Evolutionary conservation across 2,797 vertebrate species (phyloP).

Genomic region (Notolepis coatsorum): DNA sequence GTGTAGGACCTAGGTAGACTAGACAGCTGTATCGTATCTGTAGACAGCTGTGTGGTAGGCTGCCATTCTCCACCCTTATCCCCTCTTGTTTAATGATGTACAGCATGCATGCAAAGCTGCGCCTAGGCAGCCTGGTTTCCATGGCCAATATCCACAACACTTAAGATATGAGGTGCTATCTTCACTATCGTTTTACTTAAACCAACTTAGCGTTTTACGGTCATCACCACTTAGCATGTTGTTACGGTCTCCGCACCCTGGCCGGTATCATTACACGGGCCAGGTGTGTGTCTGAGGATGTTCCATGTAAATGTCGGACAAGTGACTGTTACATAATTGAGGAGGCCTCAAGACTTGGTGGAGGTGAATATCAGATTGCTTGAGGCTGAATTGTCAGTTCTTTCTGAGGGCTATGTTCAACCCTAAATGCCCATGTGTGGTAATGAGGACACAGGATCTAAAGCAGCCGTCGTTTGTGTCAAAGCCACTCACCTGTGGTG

Average conservation of each 20-base stretch:
- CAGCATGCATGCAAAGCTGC: too few species aligned
- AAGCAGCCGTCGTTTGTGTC: background rate
- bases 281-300: slow-evolving; percentile 19
- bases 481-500: background rate
- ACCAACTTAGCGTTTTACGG: too few species aligned
- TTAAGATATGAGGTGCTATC: too few species aligned
- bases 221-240: too few species aligned
- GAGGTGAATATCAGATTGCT: slow-evolving; percentile 32
- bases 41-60: too few species aligned
- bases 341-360: slow-evolving; percentile 19
- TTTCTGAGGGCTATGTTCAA: slow-evolving; percentile 8
- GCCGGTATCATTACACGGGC: background rate
- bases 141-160: too few species aligned
- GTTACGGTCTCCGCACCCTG: background rate
- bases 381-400: slow-evolving; percentile 19
- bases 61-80: too few species aligned
- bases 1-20: too few species aligned
- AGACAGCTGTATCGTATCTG: too few species aligned
- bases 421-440: background rate
- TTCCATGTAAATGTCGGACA: slow-evolving; percentile 27
- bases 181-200: too few species aligned
- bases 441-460: background rate
- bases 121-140: too few species aligned
- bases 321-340: slow-evolving; percentile 54
- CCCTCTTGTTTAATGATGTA: too few species aligned